Percentiles rank a stretch among this genome's conserved stretches.
Evolutionary conservation across 2,113 vertebrate species (phyloP).

Genomic region (Phylloscopus trochiloides): DNA sequence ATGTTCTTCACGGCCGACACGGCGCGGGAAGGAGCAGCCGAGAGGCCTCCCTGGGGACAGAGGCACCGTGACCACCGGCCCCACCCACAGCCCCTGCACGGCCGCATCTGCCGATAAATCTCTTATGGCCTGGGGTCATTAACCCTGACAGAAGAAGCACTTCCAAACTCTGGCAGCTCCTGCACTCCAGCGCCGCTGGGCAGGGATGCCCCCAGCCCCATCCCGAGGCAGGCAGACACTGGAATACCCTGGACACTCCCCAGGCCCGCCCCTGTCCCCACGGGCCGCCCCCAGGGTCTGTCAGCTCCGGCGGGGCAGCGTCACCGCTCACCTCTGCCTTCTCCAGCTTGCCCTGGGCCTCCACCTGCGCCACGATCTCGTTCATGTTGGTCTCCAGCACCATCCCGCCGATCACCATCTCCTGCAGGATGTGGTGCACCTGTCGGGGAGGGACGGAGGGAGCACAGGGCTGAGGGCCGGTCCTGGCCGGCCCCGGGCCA

Average conservation of each 20-base stretch:
- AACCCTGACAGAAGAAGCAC: background rate
- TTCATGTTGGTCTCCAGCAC: conserved; percentile 97
- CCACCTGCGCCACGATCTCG: conserved; percentile 89
- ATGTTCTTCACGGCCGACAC: conserved; percentile 95
- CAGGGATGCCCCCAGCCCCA: background rate
- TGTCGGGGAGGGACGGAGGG: background rate
- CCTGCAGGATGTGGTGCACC: conserved; percentile 83
- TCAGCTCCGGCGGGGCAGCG: rapidly evolving
- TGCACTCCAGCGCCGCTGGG: rapidly evolving
- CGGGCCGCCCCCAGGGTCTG: rapidly evolving
- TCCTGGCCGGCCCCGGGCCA: background rate
- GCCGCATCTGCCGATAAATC: background rate
- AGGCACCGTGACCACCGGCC: background rate
- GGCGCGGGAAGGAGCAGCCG: conserved; percentile 86
- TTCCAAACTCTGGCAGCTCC: background rate
- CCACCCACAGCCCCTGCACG: background rate
- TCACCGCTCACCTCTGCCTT: conserved; percentile 85
- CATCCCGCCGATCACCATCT: conserved; percentile 95
- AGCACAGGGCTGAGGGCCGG: background rate
- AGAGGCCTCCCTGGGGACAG: conserved; percentile 82
- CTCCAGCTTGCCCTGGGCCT: conserved; percentile 91
- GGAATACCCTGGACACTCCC: rapidly evolving
- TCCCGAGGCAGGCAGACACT: rapidly evolving
- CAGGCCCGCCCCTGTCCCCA: rapidly evolving
- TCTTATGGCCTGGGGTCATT: rapidly evolving